Evolutionary conservation across 2,797 vertebrate genomes (phyloP), one percentile per base, ranked within the genome.

Genomic region (Chrosomus eos): DNA sequence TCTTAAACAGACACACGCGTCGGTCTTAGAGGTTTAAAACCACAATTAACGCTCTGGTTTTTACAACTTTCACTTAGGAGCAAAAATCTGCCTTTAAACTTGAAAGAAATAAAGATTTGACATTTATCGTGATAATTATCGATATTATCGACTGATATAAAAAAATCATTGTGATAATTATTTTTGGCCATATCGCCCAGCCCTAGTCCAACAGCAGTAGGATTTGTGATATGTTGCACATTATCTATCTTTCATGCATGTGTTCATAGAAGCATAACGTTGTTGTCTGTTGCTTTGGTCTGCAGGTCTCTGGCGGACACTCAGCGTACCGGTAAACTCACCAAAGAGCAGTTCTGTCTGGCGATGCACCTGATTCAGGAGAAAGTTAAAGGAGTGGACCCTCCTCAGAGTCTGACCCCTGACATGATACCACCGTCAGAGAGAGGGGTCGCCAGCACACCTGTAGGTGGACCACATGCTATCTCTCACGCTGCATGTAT

Each of bases 401-500:
- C 98, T 43, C 98, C 98, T 1, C 95, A 97, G 77, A 92, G 90
- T 75, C 94, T 99, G 81, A 94, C 94, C 3, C 94, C 97, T 5
- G 98, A 99, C 81, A 99, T 99, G 98, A 95, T 99, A 68, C 98
- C 98, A 1, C 98, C 97, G 3, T 95, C 97, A 4, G 98, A 99
- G 88, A 95, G 98, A 89, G 95, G 89, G 72, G 91, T 94, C 2
- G 92, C 94, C 0, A 94, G 90, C 80, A 91, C 93, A 0, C 90
- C 94, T 0, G 89, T 89, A 92, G 87, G 89, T 70, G 19, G 7
- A 73, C 45, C 6, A 7, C 77, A 64, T 6, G 40, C 5, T 21
- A 10, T 28, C 70, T 60, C 28, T 36, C 28, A 13, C 7, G 6
- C 14, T 28, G n/a, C 13, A 62, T 62, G n/a, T 7, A n/a, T n/a